phyloP scores from a whole-genome alignment of 2,797 vertebrate genomes.

The Crax fasciolata region DNA sequence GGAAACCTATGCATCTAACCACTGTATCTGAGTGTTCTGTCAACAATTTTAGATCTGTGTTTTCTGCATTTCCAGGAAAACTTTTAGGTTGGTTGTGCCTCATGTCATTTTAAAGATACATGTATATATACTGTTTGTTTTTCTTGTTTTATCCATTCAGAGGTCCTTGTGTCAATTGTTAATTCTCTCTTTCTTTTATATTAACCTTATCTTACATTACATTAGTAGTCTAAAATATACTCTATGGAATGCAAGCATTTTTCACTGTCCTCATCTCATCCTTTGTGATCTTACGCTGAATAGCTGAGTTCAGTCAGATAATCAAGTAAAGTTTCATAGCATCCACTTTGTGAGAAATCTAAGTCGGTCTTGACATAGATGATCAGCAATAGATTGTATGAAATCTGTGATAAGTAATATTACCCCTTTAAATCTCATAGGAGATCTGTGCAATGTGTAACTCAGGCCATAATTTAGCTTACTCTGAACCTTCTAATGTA shows the following conservation, averaged over 20 bases:
- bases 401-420: neutral
- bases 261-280: too few species aligned
- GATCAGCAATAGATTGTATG: neutral
- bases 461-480: neutral
- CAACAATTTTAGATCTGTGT: neutral
- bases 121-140: rapidly evolving
- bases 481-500: neutral
- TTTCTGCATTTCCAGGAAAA: neutral
- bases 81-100: neutral
- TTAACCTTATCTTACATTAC: too few species aligned
- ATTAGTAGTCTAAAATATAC: too few species aligned
- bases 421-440: neutral
- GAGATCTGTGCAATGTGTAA: neutral
- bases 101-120: neutral
- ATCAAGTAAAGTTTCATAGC: too few species aligned
- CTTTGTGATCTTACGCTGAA: too few species aligned
- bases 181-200: neutral
- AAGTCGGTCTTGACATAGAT: neutral
- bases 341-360: too few species aligned
- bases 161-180: neutral
- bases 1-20: neutral
- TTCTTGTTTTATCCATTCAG: neutral
- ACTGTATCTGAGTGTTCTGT: neutral
- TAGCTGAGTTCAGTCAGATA: too few species aligned
- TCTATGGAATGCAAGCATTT: too few species aligned